Evolutionary conservation across 2,888 invertebrate species (phyloP), one percentile per base, ranked within the genome.

Genomic region (Macrosoma leucophasiata): DNA sequence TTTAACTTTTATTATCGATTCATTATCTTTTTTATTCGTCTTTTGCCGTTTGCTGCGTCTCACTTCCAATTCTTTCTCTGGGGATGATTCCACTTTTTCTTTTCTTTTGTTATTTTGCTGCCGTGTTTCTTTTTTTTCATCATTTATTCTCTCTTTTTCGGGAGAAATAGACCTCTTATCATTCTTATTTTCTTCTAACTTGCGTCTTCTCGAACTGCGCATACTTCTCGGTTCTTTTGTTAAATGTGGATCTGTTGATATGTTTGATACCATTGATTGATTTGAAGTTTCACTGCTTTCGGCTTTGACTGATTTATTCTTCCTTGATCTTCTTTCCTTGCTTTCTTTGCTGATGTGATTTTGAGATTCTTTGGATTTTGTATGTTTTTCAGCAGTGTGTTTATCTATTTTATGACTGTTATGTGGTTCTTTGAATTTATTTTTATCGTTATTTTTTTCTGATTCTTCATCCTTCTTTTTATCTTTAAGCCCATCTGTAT

Each of bases 11-110:
- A n/a, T n/a, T n/a, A 48, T 39, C 1, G 49, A 43, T 33, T 56
- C 52, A 23, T 46, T 50, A 38, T 21, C 18, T 4, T 33, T 11
- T 52, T 60, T 58, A 4, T 39, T 38, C 3, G 46, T 51, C 34
- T 40, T 64, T 12, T 70, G 67, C 15, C 77, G 55, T 39, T 41
- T 67, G 48, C 76, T 81, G 30, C 77, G 61, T 21, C 76, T 55
- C 5, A 70, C 33, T 41, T 62, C 61, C 10, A 49, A 33, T 40
- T 61, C 50, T 19, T 41, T 43, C 27, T 50, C 59, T 9, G 62
- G 54, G 1, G 58, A 54, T 13, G 45, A 35, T 3, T 31, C 41
- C 13, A 36, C 27, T 27, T 25, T 20, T 38, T 53, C 37, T 13
- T 37, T 40, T 25, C 13, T 28, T 27, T 43, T 30, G 19, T 29